These are phyloP conservation scores for Leuciscus waleckii DNA, from an alignment of 2,797 vertebrate species.

Conservation along the genomic window DNA sequence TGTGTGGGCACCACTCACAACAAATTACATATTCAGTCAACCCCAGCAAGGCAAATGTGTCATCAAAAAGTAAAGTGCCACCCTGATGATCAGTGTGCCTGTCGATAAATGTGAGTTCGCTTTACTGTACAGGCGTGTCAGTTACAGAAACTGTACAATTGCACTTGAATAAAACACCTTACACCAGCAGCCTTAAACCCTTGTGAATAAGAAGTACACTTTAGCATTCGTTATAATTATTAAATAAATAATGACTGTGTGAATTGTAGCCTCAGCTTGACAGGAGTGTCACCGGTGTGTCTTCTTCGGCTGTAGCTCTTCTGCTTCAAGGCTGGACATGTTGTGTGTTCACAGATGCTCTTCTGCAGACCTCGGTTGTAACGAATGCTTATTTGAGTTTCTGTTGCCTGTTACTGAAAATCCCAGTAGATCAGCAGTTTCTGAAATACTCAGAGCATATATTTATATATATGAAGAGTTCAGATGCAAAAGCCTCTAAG, in stretches of 20 bases:
- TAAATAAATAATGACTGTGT: background rate
- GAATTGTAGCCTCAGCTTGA: no score
- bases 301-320: no score
- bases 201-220: background rate
- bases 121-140: constrained; percentile 4
- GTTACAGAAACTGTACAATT: background rate
- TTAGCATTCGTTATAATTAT: background rate
- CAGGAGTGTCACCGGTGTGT: no score
- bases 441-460: no score
- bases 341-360: no score
- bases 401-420: no score
- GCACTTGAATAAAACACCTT: background rate
- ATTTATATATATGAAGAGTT: no score
- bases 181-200: background rate
- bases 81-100: constrained; percentile 28
- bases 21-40: constrained; percentile 37
- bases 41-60: constrained; percentile 49
- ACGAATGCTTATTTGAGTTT: no score
- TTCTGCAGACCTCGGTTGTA: no score
- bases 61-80: constrained; percentile 48
- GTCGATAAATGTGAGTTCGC: constrained; percentile 14
- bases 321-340: no score
- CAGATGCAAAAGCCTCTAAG: no score
- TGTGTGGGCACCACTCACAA: constrained; percentile 39
- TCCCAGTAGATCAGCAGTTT: no score